Evolutionary conservation across 2,888 invertebrate genomes (phyloP), one percentile per base, ranked within the genome.

Genomic region (Leptogaster cylindrica): DNA sequence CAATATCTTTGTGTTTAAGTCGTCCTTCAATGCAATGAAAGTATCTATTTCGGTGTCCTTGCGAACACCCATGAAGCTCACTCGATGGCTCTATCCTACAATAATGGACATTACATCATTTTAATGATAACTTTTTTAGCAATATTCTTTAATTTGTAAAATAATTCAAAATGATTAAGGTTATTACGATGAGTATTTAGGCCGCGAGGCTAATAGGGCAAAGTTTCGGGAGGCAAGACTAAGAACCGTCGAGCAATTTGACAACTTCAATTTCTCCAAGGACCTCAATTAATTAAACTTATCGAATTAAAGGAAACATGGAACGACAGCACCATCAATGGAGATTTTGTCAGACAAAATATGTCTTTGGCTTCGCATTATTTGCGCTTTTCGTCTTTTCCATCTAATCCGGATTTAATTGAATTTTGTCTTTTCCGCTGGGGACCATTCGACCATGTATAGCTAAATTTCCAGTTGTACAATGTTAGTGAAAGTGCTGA

Each of bases 271-370:
- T 36, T 52, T 31, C 31, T 66, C 20, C 28, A 48, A 58, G 65
- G 55, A 68, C 66, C 68, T 61, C 65, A 68, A 68, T 68, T 68
- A 68, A 68, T 68, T 68, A 68, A 68, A 68, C 68, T 68, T 68
- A 68, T 68, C 68, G 65, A 68, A 68, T 68, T 68, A 68, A 61
- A 65, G 51, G 44, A 39, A 68, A 68, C 68, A 66, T 52, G 65
- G 39, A 65, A 51, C 36, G 51, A 65, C 51, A 65, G 51, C 51
- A 52, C 25, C 52, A 39, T 39, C 52, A 65, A 28, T 52, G 51
- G 27, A 58, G 48, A 39, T 65, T 63, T 58, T 58, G 51, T 39
- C 58, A 58, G 39, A 14, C 58, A 25, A 58, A 58, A 41, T 58
- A 58, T 58, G 58, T 58, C 39, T 68, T 58, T 66, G 65, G 65